Evolutionary conservation across 2,113 vertebrate species (phyloP).

Genomic region (Strix uralensis): DNA sequence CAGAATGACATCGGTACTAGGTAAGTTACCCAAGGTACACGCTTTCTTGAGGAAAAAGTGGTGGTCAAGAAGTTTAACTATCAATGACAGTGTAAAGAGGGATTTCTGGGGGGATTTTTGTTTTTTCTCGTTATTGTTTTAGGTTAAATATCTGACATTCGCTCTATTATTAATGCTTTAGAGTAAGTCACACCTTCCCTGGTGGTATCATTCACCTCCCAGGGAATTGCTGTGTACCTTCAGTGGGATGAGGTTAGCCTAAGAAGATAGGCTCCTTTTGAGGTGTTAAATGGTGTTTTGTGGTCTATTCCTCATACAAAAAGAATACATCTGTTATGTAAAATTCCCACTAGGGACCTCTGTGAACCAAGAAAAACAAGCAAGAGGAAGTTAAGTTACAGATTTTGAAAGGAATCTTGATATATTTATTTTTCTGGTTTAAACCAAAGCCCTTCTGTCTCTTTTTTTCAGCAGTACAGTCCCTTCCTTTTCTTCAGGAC

Average conservation of each 20-base stretch:
- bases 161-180: background rate
- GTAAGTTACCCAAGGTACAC: slow-evolving; percentile 53
- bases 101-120: background rate
- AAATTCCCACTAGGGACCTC: background rate
- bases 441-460: slow-evolving; percentile 39
- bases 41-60: background rate
- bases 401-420: slow-evolving; percentile 54
- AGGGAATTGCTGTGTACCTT: background rate
- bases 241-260: background rate
- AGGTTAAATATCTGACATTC: background rate
- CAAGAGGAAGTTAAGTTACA: slow-evolving; percentile 2
- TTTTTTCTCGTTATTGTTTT: background rate
- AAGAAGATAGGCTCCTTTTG: background rate
- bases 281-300: background rate
- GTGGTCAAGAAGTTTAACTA: background rate
- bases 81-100: background rate
- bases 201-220: background rate
- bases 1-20: slow-evolving; percentile 94
- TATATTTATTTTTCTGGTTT: slow-evolving; percentile 49
- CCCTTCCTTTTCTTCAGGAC: slow-evolving; percentile 30
- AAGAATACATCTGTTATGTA: slow-evolving; percentile 31
- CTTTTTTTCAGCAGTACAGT: background rate
- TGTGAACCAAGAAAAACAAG: slow-evolving; percentile 49
- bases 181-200: background rate
- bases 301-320: background rate